Evolutionary conservation across 92 coral and sea anemone species (phyloP), one percentile per base, ranked within the genome.

Genomic region (Phenganax marumi): DNA sequence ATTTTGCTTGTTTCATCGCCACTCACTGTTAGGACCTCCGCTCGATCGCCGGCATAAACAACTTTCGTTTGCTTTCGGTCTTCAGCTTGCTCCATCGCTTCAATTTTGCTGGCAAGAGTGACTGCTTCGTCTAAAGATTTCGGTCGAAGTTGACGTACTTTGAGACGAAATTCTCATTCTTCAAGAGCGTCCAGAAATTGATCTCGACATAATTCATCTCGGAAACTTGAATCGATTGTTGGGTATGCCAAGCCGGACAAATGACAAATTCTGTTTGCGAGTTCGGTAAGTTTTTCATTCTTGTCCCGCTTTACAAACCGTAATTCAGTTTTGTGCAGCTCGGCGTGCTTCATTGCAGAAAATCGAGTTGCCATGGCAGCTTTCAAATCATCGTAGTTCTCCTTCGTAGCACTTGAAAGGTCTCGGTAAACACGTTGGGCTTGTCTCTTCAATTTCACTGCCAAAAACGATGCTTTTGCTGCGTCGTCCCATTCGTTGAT

Each of bases 151-250:
- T 83, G 71, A 33, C 82, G 74, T 3, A 83, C 60, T 53, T 77
- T 57, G 21, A 85, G 19, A n/a, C 73, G 60, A 0, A 75, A 46
- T 13, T 75, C 73, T 0, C 49, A 54, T 14, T 63, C 73, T 19
- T 26, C 71, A 54, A 81, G 84, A 46, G 81, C 86, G 50, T 86
- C 77, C 26, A 86, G 53, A 8, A 86, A 81, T 10, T 64, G 76
- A 49, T 86, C 89, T 10, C 65, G 72, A 46, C 76, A 85, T 6
- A 86, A 54, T 26, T 80, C 71, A 52, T 78, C 77, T 8, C 58
- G 82, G 33, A 81, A 14, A 0, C 71, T 50, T 1, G 6, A 10
- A 0, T 22, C 49, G 3, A 57, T 86, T 12, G 71, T 54, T 0
- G 75, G 74, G 13, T 68, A 70, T 0, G 76, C 86, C 63, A 46